A percentile compares a stretch with the other conserved stretches of the same genome.
Evolutionary conservation across 2,797 vertebrate species (phyloP).

Genomic region (Tokudaia muenninki): DNA sequence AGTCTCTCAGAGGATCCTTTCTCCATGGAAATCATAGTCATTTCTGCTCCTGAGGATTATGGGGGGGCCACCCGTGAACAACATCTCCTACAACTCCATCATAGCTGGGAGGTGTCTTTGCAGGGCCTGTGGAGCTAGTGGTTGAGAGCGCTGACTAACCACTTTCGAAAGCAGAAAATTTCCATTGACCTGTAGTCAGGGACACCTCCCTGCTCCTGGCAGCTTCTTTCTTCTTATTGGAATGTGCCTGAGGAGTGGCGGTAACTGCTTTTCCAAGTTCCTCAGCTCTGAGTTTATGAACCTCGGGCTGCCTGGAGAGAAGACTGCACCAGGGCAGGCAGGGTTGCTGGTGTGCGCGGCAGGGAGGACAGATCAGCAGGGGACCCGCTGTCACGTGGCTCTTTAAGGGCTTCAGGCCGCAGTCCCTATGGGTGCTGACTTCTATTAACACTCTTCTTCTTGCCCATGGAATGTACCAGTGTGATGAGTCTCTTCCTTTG

Average conservation of each 20-base stretch:
- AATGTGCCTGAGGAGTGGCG: slow-evolving; percentile 68
- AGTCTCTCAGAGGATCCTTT: background rate
- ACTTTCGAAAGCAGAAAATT: slow-evolving; percentile 55
- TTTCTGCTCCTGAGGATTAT: background rate
- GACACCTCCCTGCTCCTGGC: slow-evolving; percentile 62
- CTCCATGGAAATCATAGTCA: background rate
- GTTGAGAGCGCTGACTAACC: slow-evolving; percentile 7
- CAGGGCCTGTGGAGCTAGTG: background rate
- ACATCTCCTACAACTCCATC: background rate
- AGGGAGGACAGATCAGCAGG: background rate
- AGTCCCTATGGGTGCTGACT: background rate
- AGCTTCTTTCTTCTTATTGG: slow-evolving; percentile 61
- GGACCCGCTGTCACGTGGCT: background rate
- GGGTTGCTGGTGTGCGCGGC: background rate
- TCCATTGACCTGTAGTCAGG: slow-evolving; percentile 72
- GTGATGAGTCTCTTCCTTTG: slow-evolving; percentile 71
- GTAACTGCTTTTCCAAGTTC: slow-evolving; percentile 67
- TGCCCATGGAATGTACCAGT: slow-evolving; percentile 51
- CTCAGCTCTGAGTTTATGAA: slow-evolving; percentile 54
- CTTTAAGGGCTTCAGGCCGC: background rate
- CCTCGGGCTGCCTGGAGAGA: background rate
- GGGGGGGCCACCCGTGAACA: background rate
- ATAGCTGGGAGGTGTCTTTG: background rate
- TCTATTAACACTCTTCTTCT: slow-evolving; percentile 58
- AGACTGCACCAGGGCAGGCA: background rate